Evolutionary conservation across 2,888 invertebrate genomes (phyloP), one percentile per base, ranked within the genome.

Genomic region (Melanostoma mellinum): DNA sequence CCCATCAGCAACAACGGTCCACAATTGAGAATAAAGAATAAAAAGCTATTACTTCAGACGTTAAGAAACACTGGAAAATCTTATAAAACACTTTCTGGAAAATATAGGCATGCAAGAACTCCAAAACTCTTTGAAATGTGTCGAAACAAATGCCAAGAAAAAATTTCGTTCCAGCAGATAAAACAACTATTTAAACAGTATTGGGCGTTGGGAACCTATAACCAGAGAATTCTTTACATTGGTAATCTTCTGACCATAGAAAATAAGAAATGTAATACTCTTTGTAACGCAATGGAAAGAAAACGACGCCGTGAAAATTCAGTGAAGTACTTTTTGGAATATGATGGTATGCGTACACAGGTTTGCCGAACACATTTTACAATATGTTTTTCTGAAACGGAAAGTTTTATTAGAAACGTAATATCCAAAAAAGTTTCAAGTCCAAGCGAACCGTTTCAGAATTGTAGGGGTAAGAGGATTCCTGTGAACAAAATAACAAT

Each of bases 371-470:
- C 50, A 50, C 50, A 50, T 50, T 50, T 50, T 50, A 30, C 50
- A 32, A 50, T 56, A 38, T 56, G 55, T 56, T 56, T 56, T 9
- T 20, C 36, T 36, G 48, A 63, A 63, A 63, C 63, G 36, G 63
- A 63, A 48, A 63, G 63, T 48, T 63, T 63, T 9, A 48, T 63
- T 38, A 63, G 38, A 30, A 50, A 50, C 50, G 50, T 65, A 30
- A 50, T 65, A 46, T 44, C 60, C 60, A 60, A 60, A 58, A 56
- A 58, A 58, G n/a, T 44, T 58, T 44, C 44, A 58, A 44, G 58
- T 58, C 42, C 44, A 58, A 58, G 46, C 20, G 61, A 61, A 46
- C 61, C 35, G 33, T 65, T 65, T 52, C 50, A 52, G 42, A 42
- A 52, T 40, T 52, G 38, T 52, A 5, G 10, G 67, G 42, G 33